These are phyloP conservation scores for Galagoides demidoff DNA, from an alignment of 2,797 vertebrate genomes.

Conservation along the genomic window DNA sequence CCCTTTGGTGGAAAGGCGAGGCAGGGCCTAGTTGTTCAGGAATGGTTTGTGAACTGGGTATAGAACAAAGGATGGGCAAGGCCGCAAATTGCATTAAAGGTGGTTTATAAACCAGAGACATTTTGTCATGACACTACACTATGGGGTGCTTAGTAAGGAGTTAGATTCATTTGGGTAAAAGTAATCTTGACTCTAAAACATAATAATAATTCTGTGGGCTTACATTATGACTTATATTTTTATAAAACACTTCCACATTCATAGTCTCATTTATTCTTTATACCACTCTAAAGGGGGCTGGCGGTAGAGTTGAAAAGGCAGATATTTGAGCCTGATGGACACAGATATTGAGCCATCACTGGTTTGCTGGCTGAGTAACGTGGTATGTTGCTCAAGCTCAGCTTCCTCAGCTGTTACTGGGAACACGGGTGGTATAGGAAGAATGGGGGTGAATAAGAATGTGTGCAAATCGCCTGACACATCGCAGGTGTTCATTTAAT, in stretches of 20 bases:
- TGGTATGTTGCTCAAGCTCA: background rate
- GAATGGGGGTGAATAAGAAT: background rate
- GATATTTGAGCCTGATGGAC: background rate
- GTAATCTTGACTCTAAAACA: background rate
- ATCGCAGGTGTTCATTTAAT: background rate
- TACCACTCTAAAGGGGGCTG: background rate
- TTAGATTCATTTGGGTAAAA: background rate
- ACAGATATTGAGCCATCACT: background rate
- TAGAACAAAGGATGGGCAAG: background rate
- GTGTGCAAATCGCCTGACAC: background rate
- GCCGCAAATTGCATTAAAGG: background rate
- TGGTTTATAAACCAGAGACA: background rate
- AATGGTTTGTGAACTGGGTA: background rate
- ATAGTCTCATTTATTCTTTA: constrained; percentile 8
- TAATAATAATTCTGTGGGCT: background rate
- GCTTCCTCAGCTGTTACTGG: background rate
- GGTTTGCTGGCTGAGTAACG: background rate
- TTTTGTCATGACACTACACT: background rate
- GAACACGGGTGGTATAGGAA: background rate
- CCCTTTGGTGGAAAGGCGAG: background rate
- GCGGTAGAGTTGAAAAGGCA: background rate
- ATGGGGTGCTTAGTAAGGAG: background rate
- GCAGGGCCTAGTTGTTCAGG: background rate
- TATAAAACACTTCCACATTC: background rate
- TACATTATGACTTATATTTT: background rate